Conservation (phyloP, 2,113 vertebrate genomes). For the Hirundichthys speculiger region DNA sequence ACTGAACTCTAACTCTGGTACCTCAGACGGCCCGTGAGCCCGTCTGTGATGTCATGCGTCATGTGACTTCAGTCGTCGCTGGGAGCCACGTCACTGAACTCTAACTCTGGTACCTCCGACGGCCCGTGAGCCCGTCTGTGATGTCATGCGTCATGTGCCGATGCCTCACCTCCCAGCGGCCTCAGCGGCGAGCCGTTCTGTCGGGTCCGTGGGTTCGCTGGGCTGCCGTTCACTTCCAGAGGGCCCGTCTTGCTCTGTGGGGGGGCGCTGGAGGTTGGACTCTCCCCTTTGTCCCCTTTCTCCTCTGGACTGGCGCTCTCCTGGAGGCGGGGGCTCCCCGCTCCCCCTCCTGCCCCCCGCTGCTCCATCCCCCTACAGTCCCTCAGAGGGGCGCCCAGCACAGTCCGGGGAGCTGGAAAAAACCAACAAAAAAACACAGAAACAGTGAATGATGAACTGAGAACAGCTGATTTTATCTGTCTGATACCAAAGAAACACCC, state of each 20-base stretch:
- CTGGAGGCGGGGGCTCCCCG: conserved; percentile 85
- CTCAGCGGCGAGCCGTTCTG: conserved; percentile 86
- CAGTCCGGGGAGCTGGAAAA: conserved; percentile 83
- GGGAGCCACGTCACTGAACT: background rate
- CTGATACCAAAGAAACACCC: no score
- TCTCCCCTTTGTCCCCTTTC: conserved; percentile 79
- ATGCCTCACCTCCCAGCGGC: conserved; percentile 85
- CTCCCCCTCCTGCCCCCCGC: conserved; percentile 39
- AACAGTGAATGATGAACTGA: no score
- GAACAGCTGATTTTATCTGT: no score
- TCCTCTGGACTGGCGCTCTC: conserved; percentile 80
- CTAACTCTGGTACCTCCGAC: no score
- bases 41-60: no score
- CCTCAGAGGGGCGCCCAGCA: conserved; percentile 84
- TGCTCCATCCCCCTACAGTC: conserved; percentile 87
- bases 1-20: no score
- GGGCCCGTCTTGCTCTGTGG: conserved; percentile 86
- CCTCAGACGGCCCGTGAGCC: no score
- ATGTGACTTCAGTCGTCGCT: no score
- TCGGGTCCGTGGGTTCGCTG: conserved; percentile 84
- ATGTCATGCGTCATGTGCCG: no score
- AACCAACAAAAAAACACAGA: background rate
- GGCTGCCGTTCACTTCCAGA: conserved; percentile 92
- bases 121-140: no score
- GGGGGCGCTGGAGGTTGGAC: conserved; percentile 86